Evolutionary conservation across 2,888 invertebrate genomes (phyloP), one percentile per base, ranked within the genome.

Genomic region (Habrosyne pyritoides): DNA sequence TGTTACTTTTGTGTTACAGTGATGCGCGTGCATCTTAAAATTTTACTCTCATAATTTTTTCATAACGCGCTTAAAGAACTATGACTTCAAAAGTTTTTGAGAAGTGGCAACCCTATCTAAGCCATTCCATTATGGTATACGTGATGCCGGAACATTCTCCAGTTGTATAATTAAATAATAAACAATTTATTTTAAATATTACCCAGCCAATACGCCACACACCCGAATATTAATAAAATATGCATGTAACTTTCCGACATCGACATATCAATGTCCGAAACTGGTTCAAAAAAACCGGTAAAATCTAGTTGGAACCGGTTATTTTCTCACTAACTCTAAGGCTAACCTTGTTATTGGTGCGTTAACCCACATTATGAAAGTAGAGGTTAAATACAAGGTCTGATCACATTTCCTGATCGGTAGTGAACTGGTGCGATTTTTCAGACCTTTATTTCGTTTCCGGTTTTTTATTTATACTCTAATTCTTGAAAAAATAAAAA

Each of bases 301-400:
- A 14, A 8, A 48, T 24, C 24, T 14, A 21, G 48, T 48, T 22
- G 12, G 12, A 22, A 48, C 50, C 10, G 18, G 50, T 50, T 50
- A 30, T 42, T 14, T 42, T 42, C 42, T 42, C 42, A 42, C 42
- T 42, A 42, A 42, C 42, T 18, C 42, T 42, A 42, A 18, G 42
- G 42, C 12, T 26, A 63, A 63, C 79, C 79, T 79, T 79, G 73
- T 67, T 73, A 67, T 61, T 67, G 69, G 71, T 72, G 66, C 69
- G 63, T 71, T 76, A 70, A 77, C 77, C 72, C 59, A 73, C 65
- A 64, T 71, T 63, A 55, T 59, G 72, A 78, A 76, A 76, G 71
- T 70, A 59, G 67, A 75, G 76, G 79, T 75, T 71, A 70, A 55
- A 56, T 53, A 53, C 73, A 73, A 81, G 81, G 80, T 61, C 67